phyloP scores from a whole-genome alignment of 2,888 invertebrate species.

The Lepetodrilus schrolli region DNA sequence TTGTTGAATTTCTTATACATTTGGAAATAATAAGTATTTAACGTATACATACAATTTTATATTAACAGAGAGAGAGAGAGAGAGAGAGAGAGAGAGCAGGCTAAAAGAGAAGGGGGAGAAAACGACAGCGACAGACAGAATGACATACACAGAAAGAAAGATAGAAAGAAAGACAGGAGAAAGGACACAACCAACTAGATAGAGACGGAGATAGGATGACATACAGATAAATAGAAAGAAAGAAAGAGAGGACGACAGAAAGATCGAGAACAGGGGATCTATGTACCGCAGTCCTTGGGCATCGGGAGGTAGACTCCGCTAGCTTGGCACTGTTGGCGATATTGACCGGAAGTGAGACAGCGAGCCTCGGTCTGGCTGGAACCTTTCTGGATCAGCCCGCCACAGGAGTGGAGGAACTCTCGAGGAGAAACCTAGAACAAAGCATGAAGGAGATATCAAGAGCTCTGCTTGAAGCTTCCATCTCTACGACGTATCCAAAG shows the following conservation, averaged over 20 bases:
- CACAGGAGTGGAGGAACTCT: constrained; percentile 83
- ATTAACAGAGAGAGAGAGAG: too few relatives aligned
- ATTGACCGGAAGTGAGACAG: constrained; percentile 83
- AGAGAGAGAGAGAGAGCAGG: too few relatives aligned
- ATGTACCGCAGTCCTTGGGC: constrained; percentile 81
- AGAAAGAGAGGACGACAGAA: not conserved
- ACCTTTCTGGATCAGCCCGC: constrained; percentile 77
- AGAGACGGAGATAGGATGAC: not conserved
- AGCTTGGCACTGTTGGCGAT: constrained; percentile 82
- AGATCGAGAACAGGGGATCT: not conserved
- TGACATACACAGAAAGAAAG: not conserved
- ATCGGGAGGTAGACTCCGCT: constrained; percentile 80
- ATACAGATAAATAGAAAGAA: not conserved
- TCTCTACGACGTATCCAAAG: not conserved
- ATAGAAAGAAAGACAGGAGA: not conserved
- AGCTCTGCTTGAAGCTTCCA: not conserved
- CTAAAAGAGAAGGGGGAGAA: too few relatives aligned
- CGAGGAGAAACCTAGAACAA: constrained; percentile 74
- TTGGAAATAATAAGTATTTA: too few relatives aligned
- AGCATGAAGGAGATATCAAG: too few relatives aligned
- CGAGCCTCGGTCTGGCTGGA: constrained; percentile 76
- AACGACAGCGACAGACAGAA: too few relatives aligned
- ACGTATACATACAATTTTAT: too few relatives aligned
- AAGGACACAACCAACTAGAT: not conserved
- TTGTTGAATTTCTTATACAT: too few relatives aligned